A percentile compares a stretch with the other conserved stretches of the same genome.
phyloP scores from a whole-genome alignment of 2,888 invertebrate species.

The Panzeria rudis region DNA sequence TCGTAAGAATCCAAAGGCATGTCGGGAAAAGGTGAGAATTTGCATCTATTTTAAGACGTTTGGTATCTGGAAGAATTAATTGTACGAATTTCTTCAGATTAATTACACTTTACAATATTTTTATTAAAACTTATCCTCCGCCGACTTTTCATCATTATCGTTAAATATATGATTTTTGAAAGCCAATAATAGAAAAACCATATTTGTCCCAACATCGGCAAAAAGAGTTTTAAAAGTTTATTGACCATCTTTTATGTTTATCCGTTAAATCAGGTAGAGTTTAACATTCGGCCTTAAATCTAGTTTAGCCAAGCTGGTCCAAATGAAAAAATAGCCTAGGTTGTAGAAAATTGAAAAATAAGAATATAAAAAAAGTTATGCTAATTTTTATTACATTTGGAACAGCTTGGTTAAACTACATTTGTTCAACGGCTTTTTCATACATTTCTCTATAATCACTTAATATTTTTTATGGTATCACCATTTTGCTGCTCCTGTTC shows the following conservation, averaged over 20 bases:
- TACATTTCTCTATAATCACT: constrained; percentile 89
- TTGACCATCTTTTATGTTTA: constrained; percentile 85
- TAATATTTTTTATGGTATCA: constrained; percentile 86
- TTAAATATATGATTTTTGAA: constrained; percentile 90
- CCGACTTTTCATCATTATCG: constrained; percentile 84
- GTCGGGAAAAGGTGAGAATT: constrained; percentile 77
- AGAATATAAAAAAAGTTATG: no score
- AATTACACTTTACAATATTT: not conserved
- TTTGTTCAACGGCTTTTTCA: constrained; percentile 87
- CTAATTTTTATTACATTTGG: no score
- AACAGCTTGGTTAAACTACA: no score
- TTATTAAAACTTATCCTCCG: constrained; percentile 72
- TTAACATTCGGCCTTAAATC: constrained; percentile 88
- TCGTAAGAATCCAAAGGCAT: constrained; percentile 86
- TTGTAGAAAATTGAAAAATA: no score
- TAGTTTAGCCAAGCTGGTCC: constrained; percentile 88
- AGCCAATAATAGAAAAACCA: constrained; percentile 89
- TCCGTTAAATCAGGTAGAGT: constrained; percentile 82
- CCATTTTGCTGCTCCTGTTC: constrained; percentile 77
- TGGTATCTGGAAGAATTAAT: constrained; percentile 72
- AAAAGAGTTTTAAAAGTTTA: constrained; percentile 91
- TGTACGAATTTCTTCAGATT: constrained; percentile 13
- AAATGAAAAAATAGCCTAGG: no score
- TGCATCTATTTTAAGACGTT: constrained; percentile 73
- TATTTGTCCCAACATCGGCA: constrained; percentile 96